Conservation (phyloP, 2,888 invertebrate species). For the Papilio demoleus region DNA sequence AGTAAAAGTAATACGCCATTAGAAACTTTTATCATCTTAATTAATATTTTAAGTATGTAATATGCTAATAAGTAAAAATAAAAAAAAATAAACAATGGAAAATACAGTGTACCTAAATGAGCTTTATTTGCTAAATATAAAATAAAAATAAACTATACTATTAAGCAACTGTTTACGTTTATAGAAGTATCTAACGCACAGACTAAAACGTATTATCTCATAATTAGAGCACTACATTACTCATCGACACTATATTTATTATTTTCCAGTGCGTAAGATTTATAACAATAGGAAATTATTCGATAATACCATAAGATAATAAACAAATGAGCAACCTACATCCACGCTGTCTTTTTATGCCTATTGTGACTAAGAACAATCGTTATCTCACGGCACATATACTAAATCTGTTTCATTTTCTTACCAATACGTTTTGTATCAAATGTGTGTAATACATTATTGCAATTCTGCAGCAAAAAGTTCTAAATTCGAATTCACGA, state of each 20-base stretch:
- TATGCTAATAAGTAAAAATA: background rate
- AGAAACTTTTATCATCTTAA: background rate
- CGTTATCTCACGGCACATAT: conserved; percentile 39
- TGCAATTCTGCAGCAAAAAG: conserved; percentile 50
- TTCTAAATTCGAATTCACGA: conserved; percentile 60
- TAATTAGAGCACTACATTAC: conserved; percentile 15
- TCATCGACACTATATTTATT: conserved; percentile 10
- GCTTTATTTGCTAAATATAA: no score
- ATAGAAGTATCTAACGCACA: background rate
- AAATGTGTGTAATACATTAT: conserved; percentile 31
- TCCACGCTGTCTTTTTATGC: conserved; percentile 28
- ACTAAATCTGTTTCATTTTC: conserved; percentile 51
- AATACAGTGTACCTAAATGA: background rate
- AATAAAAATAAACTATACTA: no score
- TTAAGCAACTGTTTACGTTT: background rate
- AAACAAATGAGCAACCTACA: conserved; percentile 32
- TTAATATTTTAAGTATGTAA: background rate
- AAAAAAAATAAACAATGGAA: background rate
- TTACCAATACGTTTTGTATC: conserved; percentile 14
- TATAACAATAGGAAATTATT: conserved; percentile 29
- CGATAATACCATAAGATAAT: conserved; percentile 26
- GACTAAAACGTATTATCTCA: background rate
- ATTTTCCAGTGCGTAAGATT: conserved; percentile 13
- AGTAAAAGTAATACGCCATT: conserved; percentile 1
- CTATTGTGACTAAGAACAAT: conserved; percentile 39